Base-by-base conservation (phyloP, 2,797 vertebrate species). In the Numenius phaeopus region DNA sequence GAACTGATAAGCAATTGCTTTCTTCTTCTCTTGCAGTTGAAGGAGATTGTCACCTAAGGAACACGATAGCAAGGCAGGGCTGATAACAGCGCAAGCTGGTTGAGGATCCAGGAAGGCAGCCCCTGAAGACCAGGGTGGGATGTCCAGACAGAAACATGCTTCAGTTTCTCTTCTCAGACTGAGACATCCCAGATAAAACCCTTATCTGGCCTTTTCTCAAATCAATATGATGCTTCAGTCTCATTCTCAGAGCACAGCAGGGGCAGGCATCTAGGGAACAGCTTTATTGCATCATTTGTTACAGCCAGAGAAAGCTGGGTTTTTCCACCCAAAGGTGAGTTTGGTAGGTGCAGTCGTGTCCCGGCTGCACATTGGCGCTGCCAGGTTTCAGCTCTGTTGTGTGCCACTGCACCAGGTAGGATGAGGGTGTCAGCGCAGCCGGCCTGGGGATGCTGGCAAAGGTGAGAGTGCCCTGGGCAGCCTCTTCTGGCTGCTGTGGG, bases 141-240 rank as follows among this genome's bases (percentile, higher is more conserved):
- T 85, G 64, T 22, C 91, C 89, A 87, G 79, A 55, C 85, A 77
- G 73, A 87, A 95, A 46, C 81, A 72, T 0, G 71, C 71, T 70
- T 84, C 84, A 34, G 19, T 83, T 91, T 52, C 78, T 92, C 76
- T 47, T 40, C 59, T 83, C 52, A 69, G 67, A 16, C 59, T 2
- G 67, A 66, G 89, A 76, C 82, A 79, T 66, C 58, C 46, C 67
- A 77, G 95, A 94, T 96, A 94, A 96, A 91, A 14, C 29, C 55
- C 59, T 95, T 94, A 90, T 92, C 87, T 52, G 62, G 23, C 47
- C 27, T n/a, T 70, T 55, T 58, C 75, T 69, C 27, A 22, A 30
- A 62, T 89, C 95, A 39, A 3, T n/a, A 23, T 1, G 32, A 34
- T 32, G 78, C 70, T 79, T 23, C 94, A 72, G 73, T 18, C 83